Base-by-base conservation (phyloP, 2,888 invertebrate genomes). In the Sepioteuthis lessoniana region DNA sequence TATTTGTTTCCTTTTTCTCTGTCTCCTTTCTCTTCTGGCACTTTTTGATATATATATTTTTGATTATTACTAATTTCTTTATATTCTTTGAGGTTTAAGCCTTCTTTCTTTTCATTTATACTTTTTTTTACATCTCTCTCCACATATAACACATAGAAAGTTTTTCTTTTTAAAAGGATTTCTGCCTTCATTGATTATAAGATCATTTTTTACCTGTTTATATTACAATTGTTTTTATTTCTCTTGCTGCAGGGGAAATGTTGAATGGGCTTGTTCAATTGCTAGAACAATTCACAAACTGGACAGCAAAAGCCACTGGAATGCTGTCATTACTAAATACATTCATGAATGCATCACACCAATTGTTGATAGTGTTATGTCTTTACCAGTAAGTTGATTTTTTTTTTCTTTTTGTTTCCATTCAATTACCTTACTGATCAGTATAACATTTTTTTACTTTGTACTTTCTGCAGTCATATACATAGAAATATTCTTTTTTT, bases 221-320 rank as follows among this genome's bases (percentile, higher is more conserved):
- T 55, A 76, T 76, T 10, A 46, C 1, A 13, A 21, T 35, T 42
- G 42, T 42, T 93, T 42, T 90, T 16, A 42, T 60, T 55, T 90
- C 35, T n/a, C 93, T 93, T 95, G 0, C 94, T 91, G 7, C 94
- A 96, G 96, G 95, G 96, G 96, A 95, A 96, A 97, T 13, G 94
- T 97, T 91, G 97, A 97, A 94, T 97, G 97, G 97, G 96, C 97
- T 0, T 97, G 97, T 94, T 96, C 97, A 19, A 96, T 97, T 93
- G 96, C 97, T 13, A 95, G 96, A 37, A 96, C 97, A 60, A 95
- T 97, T 91, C 96, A 97, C 94, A 95, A 95, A 60, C 94, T 97
- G 94, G 96, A 96, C 94, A 95, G 94, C 90, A 95, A 96, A 3
- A 93, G 94, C 0, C 95, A 96, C 50, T 97, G 97, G 97, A 95